Conservation (phyloP, 92 coral and sea anemone genomes). For the Bergia puertoricense region DNA sequence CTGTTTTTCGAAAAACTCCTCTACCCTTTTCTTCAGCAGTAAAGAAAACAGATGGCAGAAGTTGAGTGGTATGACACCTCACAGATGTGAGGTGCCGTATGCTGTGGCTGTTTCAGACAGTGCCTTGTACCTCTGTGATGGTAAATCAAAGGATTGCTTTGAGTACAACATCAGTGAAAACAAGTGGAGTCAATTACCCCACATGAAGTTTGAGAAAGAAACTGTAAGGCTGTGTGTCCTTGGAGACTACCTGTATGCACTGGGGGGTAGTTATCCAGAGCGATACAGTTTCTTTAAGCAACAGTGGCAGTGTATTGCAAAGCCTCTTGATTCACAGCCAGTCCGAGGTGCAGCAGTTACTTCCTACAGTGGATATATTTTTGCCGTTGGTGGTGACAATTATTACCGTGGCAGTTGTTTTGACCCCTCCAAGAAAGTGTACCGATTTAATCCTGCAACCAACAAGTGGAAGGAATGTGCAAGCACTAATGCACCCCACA, state of each 20-base stretch:
- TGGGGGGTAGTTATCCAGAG: constrained; percentile 55
- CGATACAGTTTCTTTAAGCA: constrained; percentile 57
- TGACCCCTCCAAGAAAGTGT: constrained; percentile 24
- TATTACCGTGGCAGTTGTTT: neutral
- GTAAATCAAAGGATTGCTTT: neutral
- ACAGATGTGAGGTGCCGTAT: neutral
- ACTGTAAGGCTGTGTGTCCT: constrained; percentile 38
- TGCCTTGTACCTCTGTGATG: neutral
- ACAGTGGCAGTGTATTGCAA: constrained; percentile 50
- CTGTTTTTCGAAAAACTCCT: no score
- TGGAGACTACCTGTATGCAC: constrained; percentile 53
- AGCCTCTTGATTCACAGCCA: constrained; percentile 37
- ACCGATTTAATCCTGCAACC: constrained; percentile 41
- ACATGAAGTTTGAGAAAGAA: constrained; percentile 31
- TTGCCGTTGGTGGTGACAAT: constrained; percentile 51
- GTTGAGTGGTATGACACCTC: constrained; percentile 14
- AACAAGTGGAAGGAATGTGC: constrained; percentile 45
- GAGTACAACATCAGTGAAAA: constrained; percentile 44
- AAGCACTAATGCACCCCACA: constrained; percentile 39
- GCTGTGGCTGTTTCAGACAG: neutral
- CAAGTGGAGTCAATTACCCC: constrained; percentile 44
- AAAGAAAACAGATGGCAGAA: neutral
- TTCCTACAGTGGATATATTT: constrained; percentile 18
- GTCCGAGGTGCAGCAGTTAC: constrained; percentile 37
- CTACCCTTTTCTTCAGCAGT: constrained; percentile 1